Percentiles rank a stretch among this genome's conserved stretches.
These are phyloP conservation scores for Orthosia cruda DNA, from an alignment of 2,888 invertebrate genomes.

Conservation along the genomic window DNA sequence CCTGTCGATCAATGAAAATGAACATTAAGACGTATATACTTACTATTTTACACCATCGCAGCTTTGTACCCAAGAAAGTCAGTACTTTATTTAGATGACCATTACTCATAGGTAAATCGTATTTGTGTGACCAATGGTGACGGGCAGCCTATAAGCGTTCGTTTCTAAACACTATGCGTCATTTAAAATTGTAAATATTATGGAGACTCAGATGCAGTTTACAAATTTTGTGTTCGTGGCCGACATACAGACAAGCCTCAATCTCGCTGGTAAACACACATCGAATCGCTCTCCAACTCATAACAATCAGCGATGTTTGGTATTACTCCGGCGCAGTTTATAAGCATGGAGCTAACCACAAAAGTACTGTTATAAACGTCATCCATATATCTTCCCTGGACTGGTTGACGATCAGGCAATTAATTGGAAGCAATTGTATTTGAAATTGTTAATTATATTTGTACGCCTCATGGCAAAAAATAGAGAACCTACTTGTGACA, in stretches of 20 bases:
- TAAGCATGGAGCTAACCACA: slow-evolving; percentile 7
- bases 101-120: background rate
- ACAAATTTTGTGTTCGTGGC: slow-evolving; percentile 31
- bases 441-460: no score
- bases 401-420: no score
- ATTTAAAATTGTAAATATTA: slow-evolving; percentile 34
- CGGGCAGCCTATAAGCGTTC: background rate
- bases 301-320: slow-evolving; percentile 28
- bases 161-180: background rate
- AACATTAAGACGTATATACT: no score
- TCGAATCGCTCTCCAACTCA: background rate
- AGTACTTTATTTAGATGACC: background rate
- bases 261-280: slow-evolving; percentile 27
- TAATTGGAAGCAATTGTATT: no score
- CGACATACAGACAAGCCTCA: slow-evolving; percentile 24
- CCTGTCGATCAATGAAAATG: no score
- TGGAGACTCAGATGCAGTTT: slow-evolving; percentile 50
- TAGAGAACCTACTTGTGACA: no score
- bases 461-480: no score
- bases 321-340: slow-evolving; percentile 23
- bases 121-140: background rate
- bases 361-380: background rate
- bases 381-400: background rate
- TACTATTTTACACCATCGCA: background rate
- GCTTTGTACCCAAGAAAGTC: background rate